Evolutionary conservation across 2,888 invertebrate species (phyloP).

Genomic region (Calliopum simillimum): DNA sequence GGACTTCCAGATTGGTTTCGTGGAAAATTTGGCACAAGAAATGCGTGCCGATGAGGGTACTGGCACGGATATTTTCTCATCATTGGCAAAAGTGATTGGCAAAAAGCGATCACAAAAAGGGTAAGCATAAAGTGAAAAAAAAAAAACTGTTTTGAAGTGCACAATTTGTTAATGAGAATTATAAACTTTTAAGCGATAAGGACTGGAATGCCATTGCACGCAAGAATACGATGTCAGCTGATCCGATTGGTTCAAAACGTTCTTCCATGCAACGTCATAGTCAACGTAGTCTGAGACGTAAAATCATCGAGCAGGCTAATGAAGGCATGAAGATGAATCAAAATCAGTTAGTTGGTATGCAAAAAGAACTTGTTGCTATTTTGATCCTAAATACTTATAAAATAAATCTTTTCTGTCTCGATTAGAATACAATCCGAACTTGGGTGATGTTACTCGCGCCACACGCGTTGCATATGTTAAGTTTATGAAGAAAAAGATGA

Average conservation of each 20-base stretch:
- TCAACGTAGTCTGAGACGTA: slow-evolving; percentile 78
- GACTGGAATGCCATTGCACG: slow-evolving; percentile 89
- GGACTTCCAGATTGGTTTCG: slow-evolving; percentile 91
- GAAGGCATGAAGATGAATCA: slow-evolving; percentile 78
- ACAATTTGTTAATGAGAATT: too few relatives aligned
- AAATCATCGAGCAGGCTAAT: slow-evolving; percentile 76
- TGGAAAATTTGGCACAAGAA: slow-evolving; percentile 83
- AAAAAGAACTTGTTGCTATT: not conserved
- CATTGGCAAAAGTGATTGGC: slow-evolving; percentile 85
- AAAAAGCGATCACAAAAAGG: slow-evolving; percentile 67
- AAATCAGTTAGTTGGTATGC: slow-evolving; percentile 76
- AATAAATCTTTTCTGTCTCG: not conserved
- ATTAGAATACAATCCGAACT: slow-evolving; percentile 82
- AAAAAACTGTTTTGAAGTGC: not conserved
- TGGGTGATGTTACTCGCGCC: slow-evolving; percentile 79
- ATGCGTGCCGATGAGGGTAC: slow-evolving; percentile 74
- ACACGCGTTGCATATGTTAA: slow-evolving; percentile 89
- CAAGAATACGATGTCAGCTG: slow-evolving; percentile 74
- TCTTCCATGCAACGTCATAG: slow-evolving; percentile 75
- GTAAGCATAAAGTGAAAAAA: slow-evolving; percentile 45
- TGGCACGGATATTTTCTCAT: slow-evolving; percentile 84
- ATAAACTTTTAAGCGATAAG: slow-evolving; percentile 54
- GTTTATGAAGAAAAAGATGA: slow-evolving; percentile 83
- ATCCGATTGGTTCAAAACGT: slow-evolving; percentile 84
- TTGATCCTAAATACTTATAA: not conserved